Evolutionary conservation across 1,140 invertebrate species (phyloP), one percentile per base, ranked within the genome.

Genomic region (Hyphantria cunea): DNA sequence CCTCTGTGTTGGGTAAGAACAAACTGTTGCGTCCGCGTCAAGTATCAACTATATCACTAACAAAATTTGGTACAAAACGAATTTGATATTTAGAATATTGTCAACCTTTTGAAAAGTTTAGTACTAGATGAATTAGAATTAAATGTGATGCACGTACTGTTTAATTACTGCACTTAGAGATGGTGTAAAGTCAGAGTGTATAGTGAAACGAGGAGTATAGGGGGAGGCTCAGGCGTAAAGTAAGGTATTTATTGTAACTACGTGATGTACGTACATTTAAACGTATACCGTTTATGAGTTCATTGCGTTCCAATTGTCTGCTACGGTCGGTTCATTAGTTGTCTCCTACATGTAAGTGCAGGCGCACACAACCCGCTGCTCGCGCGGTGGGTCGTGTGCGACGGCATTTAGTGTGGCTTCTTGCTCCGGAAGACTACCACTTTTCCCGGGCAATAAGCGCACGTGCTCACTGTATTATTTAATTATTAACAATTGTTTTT

Each of bases 401-500:
- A 47, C 14, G 45, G 55, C 44, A 12, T 17, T 2, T 49, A 14
- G 66, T 78, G 80, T 72, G 71, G 74, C 84, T 84, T 85, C 78
- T 89, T 89, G 87, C 84, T 85, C 86, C 87, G 87, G 87, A 89
- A 90, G 87, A 90, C 87, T 68, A 47, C 58, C 54, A 77, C 86
- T 90, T 90, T 90, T 90, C 86, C 87, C 82, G 83, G 75, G 85
- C 86, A 90, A 90, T 80, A 86, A 89, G 84, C 80, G 84, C 83
- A 84, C 69, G 76, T 83, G 86, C 79, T 86, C 76, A 86, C 76
- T 82, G 78, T 84, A 82, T 82, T 82, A 74, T 79, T 83, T 82
- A 79, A 78, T 82, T 80, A 44, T 44, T 44, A 44, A 13, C n/a
- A 12, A 44, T 12, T 44, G 3, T 87, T 82, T 79, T 87, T 88